These are phyloP conservation scores for Conopomorpha cramerella DNA, from an alignment of 1,140 invertebrate genomes.

Conservation along the genomic window DNA sequence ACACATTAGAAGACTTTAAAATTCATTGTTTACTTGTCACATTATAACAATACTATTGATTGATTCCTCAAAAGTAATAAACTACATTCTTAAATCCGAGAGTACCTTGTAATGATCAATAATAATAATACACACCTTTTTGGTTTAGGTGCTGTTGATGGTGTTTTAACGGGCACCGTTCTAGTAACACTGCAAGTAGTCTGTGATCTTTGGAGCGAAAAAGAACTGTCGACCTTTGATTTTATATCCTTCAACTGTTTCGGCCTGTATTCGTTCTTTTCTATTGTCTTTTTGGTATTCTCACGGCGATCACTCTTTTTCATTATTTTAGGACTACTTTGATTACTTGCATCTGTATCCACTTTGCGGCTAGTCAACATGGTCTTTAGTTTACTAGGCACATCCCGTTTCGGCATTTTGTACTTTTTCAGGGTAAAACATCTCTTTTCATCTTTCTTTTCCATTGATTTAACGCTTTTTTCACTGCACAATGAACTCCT, in stretches of 20 bases:
- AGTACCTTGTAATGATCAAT: background rate
- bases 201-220: constrained; percentile 49
- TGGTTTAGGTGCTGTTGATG: constrained; percentile 39
- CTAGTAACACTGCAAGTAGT: constrained; percentile 49
- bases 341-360: constrained; percentile 51
- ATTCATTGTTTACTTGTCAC: background rate
- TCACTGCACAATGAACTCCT: constrained; percentile 47
- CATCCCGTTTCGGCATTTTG: constrained; percentile 76
- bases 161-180: constrained; percentile 49
- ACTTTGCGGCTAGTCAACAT: constrained; percentile 63
- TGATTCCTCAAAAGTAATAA: background rate
- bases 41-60: background rate
- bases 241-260: constrained; percentile 80
- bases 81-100: background rate
- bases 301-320: constrained; percentile 71
- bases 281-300: constrained; percentile 78
- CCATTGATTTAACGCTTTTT: constrained; percentile 28
- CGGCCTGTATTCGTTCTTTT: constrained; percentile 70
- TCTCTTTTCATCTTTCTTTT: constrained; percentile 62
- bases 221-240: constrained; percentile 70
- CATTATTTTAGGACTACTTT: constrained; percentile 40
- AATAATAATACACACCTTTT: constrained; percentile 35
- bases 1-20: too few relatives aligned
- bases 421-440: constrained; percentile 67
- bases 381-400: constrained; percentile 74